Conservation (phyloP, 1,140 invertebrate genomes). For the Bacillus rossius region DNA sequence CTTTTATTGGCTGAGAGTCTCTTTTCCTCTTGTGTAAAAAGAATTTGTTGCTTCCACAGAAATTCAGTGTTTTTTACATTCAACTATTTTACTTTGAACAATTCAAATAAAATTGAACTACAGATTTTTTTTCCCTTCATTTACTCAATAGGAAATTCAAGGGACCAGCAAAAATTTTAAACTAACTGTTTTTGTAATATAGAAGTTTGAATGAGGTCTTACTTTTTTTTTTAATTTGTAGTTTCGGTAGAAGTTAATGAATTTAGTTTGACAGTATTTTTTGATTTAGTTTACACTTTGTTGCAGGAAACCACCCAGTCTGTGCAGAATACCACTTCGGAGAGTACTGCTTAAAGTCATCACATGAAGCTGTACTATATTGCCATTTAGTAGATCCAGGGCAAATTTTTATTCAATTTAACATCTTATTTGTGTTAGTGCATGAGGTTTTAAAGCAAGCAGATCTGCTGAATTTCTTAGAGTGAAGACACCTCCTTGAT, state of each 20-base stretch:
- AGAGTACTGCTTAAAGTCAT: conserved; percentile 29
- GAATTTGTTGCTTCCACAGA: too few relatives aligned
- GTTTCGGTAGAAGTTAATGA: too few relatives aligned
- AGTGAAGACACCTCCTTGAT: conserved; percentile 21
- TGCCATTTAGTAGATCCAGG: conserved; percentile 19
- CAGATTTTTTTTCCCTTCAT: not conserved
- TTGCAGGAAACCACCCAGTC: conserved; percentile 25
- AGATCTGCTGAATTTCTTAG: conserved; percentile 18
- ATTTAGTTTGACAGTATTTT: too few relatives aligned
- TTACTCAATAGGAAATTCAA: not conserved
- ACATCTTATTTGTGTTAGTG: conserved; percentile 21
- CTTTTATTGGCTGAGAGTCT: too few relatives aligned
- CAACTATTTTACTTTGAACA: too few relatives aligned
- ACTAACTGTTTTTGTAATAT: not conserved
- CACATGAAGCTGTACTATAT: conserved; percentile 8
- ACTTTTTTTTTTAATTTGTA: too few relatives aligned
- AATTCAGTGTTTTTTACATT: too few relatives aligned
- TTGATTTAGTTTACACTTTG: too few relatives aligned
- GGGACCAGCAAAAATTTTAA: not conserved
- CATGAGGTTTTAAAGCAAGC: conserved; percentile 16
- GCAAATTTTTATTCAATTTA: conserved; percentile 16
- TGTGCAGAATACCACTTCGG: conserved; percentile 32
- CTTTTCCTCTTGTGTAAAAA: too few relatives aligned
- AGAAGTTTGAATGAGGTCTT: not conserved
- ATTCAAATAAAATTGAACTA: too few relatives aligned